phyloP scores from a whole-genome alignment of 2,888 invertebrate genomes.

The Pristionchus arcanus region DNA sequence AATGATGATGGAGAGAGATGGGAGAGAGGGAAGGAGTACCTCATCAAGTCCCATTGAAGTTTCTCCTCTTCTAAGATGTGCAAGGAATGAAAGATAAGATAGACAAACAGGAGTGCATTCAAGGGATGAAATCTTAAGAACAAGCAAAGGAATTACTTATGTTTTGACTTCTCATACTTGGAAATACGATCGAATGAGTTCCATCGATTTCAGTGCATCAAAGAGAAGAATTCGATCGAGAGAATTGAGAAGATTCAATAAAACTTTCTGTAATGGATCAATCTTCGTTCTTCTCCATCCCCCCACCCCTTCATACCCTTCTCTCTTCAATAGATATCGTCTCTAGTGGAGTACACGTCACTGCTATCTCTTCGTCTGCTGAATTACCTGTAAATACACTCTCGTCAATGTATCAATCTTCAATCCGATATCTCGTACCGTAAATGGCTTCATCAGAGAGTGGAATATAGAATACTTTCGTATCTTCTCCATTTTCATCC shows the following conservation, averaged over 20 bases:
- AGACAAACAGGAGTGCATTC: slow-evolving; percentile 52
- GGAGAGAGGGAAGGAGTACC: slow-evolving; percentile 42
- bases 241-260: not conserved
- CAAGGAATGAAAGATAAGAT: slow-evolving; percentile 57
- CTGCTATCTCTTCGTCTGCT: slow-evolving; percentile 34
- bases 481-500: slow-evolving; percentile 41
- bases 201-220: slow-evolving; percentile 48
- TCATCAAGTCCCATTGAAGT: slow-evolving; percentile 48
- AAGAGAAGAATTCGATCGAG: slow-evolving; percentile 43
- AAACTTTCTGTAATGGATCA: not conserved
- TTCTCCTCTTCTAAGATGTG: slow-evolving; percentile 57
- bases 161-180: not conserved
- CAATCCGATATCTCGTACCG: not conserved
- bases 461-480: slow-evolving; percentile 27
- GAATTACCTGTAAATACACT: slow-evolving; percentile 14
- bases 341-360: slow-evolving; percentile 34
- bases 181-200: slow-evolving; percentile 21
- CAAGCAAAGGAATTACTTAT: not conserved
- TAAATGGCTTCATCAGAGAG: slow-evolving; percentile 44
- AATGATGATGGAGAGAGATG: not conserved
- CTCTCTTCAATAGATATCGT: slow-evolving; percentile 51
- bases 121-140: slow-evolving; percentile 28
- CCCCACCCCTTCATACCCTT: not conserved
- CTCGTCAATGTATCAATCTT: not conserved
- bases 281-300: not conserved